phyloP scores from a whole-genome alignment of 2,888 invertebrate species.

The Lamproptera curius region DNA sequence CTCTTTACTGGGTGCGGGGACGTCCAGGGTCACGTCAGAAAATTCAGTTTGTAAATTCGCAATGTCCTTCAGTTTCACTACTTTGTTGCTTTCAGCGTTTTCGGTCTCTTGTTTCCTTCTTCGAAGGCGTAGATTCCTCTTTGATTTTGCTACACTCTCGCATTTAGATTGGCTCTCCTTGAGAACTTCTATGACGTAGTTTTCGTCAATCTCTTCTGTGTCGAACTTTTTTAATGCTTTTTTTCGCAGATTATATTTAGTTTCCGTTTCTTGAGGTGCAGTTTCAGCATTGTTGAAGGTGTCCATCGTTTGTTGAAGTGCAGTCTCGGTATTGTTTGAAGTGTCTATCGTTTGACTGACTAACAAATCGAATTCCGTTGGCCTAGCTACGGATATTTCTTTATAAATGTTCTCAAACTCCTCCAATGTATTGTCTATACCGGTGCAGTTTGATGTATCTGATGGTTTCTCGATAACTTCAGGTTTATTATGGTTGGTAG shows the following conservation, averaged over 20 bases:
- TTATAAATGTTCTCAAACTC: constrained; percentile 64
- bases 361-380: constrained; percentile 59
- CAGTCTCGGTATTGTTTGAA: constrained; percentile 13
- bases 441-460: no score
- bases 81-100: constrained; percentile 29
- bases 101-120: constrained; percentile 41
- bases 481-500: no score
- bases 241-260: constrained; percentile 53
- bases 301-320: constrained; percentile 24
- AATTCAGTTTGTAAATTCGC: constrained; percentile 59
- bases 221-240: constrained; percentile 26
- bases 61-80: constrained; percentile 54
- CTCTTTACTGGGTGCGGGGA: constrained; percentile 44
- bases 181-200: constrained; percentile 28
- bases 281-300: constrained; percentile 13
- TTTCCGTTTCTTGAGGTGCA: constrained; percentile 20
- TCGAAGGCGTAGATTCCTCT: constrained; percentile 47
- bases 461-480: neutral
- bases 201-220: constrained; percentile 2
- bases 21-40: constrained; percentile 57
- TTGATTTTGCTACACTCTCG: constrained; percentile 30
- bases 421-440: constrained; percentile 51
- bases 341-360: constrained; percentile 35
- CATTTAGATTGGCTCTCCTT: constrained; percentile 39
- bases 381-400: constrained; percentile 48